Conservation (phyloP, 2,113 vertebrate species). For the Aegithalos caudatus region DNA sequence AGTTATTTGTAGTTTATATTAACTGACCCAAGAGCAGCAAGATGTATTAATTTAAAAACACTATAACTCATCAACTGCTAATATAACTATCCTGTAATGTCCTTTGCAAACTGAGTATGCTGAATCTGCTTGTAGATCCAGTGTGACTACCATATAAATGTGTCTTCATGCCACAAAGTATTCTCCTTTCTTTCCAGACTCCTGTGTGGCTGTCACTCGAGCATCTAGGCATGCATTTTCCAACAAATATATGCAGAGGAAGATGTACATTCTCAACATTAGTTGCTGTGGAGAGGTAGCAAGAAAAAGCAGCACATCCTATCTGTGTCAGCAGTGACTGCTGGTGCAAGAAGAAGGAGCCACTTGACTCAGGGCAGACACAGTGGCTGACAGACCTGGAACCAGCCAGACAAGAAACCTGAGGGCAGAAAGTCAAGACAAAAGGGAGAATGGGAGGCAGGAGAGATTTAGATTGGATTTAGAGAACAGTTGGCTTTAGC, state of each 20-base stretch:
- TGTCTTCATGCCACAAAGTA: rapidly evolving
- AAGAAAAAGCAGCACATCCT: background rate
- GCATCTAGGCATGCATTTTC: background rate
- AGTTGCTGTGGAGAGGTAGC: background rate
- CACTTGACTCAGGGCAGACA: background rate
- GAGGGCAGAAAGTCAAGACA: background rate
- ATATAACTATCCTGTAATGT: background rate
- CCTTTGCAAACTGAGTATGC: background rate
- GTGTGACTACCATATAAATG: background rate
- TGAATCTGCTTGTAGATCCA: background rate
- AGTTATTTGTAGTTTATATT: background rate
- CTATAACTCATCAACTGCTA: background rate
- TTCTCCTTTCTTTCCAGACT: background rate
- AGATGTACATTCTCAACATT: background rate
- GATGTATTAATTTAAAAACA: background rate
- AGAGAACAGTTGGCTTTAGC: background rate
- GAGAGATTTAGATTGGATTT: background rate
- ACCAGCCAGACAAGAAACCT: background rate
- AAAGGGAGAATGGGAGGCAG: background rate
- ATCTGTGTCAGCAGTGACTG: background rate
- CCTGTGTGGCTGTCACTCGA: background rate
- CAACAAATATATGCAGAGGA: background rate
- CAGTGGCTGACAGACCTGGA: background rate
- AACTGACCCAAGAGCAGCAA: background rate
- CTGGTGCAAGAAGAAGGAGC: background rate